Conservation (phyloP, 1,140 invertebrate species). For the Bombus superbus region DNA sequence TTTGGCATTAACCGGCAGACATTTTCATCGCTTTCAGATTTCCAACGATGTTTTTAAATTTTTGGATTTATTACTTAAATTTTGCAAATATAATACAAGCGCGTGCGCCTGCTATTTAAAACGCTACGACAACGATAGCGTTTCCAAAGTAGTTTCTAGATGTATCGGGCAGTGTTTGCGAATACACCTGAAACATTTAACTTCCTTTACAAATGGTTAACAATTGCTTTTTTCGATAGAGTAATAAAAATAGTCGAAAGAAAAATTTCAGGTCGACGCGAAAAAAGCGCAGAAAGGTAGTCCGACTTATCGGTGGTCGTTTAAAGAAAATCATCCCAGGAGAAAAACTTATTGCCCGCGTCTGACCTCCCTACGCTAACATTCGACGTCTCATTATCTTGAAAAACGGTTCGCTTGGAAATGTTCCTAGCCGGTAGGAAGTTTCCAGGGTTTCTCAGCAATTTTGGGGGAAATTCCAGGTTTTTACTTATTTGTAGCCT, state of each 20-base stretch:
- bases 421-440: background rate
- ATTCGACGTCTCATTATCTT: slow-evolving; percentile 17
- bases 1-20: background rate
- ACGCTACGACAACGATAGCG: no score
- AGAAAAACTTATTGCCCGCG: background rate
- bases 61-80: background rate
- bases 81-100: no score
- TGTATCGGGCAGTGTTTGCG: background rate
- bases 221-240: background rate
- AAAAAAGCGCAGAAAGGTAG: background rate
- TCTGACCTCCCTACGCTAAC: background rate
- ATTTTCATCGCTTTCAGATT: background rate
- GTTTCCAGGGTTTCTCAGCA: background rate
- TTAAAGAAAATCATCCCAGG: slow-evolving; percentile 1
- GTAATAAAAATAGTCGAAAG: background rate
- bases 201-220: background rate
- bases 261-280: background rate
- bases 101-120: no score
- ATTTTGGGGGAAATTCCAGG: slow-evolving; percentile 6
- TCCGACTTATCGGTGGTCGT: background rate
- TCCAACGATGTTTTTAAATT: background rate
- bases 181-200: background rate
- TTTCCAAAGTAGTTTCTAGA: background rate
- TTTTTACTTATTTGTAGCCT: slow-evolving; percentile 23
- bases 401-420: slow-evolving; percentile 16